Percentiles rank a stretch among this genome's conserved stretches.
Evolutionary conservation across 2,888 invertebrate species (phyloP).

Genomic region (Chrysolina haemoptera): DNA sequence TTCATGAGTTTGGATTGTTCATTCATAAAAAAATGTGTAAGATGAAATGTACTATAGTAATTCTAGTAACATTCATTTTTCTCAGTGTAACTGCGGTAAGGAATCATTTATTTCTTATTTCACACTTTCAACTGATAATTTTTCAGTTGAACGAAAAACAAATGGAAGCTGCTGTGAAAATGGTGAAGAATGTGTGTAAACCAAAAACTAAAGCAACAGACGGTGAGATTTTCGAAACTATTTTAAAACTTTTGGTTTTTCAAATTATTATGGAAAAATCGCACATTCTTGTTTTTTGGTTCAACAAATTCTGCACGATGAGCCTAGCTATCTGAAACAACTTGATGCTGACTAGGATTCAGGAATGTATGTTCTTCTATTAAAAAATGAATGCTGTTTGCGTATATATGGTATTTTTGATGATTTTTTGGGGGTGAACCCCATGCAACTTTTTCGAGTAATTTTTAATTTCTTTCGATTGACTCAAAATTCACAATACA

Average conservation of each 20-base stretch:
- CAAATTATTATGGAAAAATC: too few relatives aligned
- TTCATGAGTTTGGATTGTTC: conserved; percentile 11
- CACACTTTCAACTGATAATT: not conserved
- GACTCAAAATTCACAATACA: too few relatives aligned
- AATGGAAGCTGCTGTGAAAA: conserved; percentile 75
- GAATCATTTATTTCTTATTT: not conserved
- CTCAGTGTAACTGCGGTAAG: conserved; percentile 38
- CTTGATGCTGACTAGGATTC: too few relatives aligned
- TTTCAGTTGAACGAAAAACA: conserved; percentile 71
- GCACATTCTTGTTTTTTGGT: too few relatives aligned
- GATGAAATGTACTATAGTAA: conserved; percentile 23
- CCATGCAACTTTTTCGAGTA: too few relatives aligned
- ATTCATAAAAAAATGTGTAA: conserved; percentile 32
- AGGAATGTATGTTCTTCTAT: too few relatives aligned
- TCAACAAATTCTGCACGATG: too few relatives aligned
- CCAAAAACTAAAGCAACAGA: conserved; percentile 75
- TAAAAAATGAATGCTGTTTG: too few relatives aligned
- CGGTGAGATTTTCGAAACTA: conserved; percentile 67
- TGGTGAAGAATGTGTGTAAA: conserved; percentile 77
- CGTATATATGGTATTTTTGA: too few relatives aligned
- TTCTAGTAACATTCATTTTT: conserved; percentile 19
- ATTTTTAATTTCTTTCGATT: too few relatives aligned
- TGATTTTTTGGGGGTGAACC: too few relatives aligned
- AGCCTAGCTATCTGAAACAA: too few relatives aligned
- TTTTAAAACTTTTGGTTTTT: not conserved